Percentiles rank a stretch among this genome's conserved stretches.
Evolutionary conservation across 64 coral and sea anemone species (phyloP).

Genomic region (Anthopleura sola): DNA sequence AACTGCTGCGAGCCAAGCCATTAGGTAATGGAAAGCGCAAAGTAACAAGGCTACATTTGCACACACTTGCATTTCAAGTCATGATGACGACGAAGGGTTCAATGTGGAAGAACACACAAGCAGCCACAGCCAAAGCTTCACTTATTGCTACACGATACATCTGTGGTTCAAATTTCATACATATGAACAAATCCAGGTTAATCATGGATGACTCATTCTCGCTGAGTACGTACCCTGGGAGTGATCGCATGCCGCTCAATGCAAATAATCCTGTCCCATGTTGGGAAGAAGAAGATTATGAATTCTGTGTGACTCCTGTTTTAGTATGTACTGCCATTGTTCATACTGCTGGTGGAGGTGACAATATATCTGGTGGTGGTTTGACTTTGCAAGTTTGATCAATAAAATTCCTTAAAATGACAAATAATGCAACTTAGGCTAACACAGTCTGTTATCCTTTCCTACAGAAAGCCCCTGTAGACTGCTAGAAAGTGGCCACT

Average conservation of each 20-base stretch:
- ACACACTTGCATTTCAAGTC: constrained; percentile 91
- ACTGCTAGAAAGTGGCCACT: no score
- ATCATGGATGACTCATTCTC: constrained; percentile 98
- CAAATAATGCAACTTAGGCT: not conserved
- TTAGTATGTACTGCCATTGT: constrained; percentile 84
- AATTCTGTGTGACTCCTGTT: constrained; percentile 86
- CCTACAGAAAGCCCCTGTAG: no score
- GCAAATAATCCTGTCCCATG: constrained; percentile 77
- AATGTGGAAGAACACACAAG: constrained; percentile 72
- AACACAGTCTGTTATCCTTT: no score
- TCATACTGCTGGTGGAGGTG: constrained; percentile 85
- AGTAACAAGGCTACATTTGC: constrained; percentile 79
- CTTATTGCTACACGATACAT: constrained; percentile 79
- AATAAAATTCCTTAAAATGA: not conserved
- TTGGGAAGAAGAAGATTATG: constrained; percentile 81
- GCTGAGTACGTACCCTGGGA: constrained; percentile 51
- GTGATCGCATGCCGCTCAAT: constrained; percentile 74
- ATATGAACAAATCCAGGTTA: constrained; percentile 76
- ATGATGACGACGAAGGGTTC: constrained; percentile 62
- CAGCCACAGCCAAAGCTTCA: constrained; percentile 77
- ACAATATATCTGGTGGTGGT: constrained; percentile 85
- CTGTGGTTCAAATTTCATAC: constrained; percentile 74
- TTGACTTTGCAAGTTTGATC: constrained; percentile 53
- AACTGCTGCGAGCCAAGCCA: constrained; percentile 30
- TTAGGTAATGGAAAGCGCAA: constrained; percentile 35